These are phyloP conservation scores for Trichonephila inaurata DNA, from an alignment of 1,140 invertebrate genomes.

Conservation along the genomic window DNA sequence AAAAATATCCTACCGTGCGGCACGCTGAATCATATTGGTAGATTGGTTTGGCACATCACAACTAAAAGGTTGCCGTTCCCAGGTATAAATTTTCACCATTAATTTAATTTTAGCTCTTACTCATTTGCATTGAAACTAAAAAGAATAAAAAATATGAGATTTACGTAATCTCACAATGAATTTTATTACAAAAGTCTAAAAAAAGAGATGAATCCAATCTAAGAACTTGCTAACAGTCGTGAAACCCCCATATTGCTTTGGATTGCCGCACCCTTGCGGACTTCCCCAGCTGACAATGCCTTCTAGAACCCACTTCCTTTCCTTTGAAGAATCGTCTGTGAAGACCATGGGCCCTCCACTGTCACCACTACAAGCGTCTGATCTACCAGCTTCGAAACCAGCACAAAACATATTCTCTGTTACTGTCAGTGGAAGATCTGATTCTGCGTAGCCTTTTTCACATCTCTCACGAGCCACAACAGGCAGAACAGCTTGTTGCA, in stretches of 20 bases:
- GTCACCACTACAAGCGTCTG: conserved; percentile 75
- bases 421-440: conserved; percentile 71
- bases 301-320: conserved; percentile 76
- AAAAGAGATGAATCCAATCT: conserved; percentile 72
- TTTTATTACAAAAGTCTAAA: conserved; percentile 37
- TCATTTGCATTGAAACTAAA: too few species aligned
- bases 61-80: too few species aligned
- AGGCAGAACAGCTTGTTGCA: conserved; percentile 75
- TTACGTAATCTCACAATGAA: background rate
- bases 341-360: conserved; percentile 77
- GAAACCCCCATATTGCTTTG: conserved; percentile 74
- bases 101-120: too few species aligned
- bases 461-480: conserved; percentile 49
- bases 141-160: too few species aligned
- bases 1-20: too few species aligned
- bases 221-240: conserved; percentile 72
- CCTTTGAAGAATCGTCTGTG: conserved; percentile 59
- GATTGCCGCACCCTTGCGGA: conserved; percentile 71
- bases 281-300: conserved; percentile 76
- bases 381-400: conserved; percentile 28
- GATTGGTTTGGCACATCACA: too few species aligned
- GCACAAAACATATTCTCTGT: conserved; percentile 77
- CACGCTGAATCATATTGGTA: too few species aligned
- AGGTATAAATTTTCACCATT: too few species aligned
- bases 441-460: conserved; percentile 72